Conservation (phyloP, 2,113 vertebrate genomes). For the Zeus faber region DNA sequence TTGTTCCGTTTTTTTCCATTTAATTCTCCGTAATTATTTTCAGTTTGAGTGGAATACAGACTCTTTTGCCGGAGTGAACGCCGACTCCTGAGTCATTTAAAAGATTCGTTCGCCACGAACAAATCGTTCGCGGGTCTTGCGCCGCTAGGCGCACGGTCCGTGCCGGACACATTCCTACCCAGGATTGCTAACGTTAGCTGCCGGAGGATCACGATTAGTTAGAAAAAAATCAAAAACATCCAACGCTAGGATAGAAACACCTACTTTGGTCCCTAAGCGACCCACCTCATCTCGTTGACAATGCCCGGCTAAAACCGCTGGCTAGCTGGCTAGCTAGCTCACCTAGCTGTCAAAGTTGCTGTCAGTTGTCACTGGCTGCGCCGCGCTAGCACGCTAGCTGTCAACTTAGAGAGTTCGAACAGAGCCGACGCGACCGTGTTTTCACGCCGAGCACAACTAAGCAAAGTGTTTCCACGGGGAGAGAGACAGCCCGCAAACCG, state of each 20-base stretch:
- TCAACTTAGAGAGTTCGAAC: conserved; percentile 66
- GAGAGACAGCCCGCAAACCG: conserved; percentile 42
- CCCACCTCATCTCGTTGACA: conserved; percentile 8
- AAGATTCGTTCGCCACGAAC: too few species aligned
- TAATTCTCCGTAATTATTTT: too few species aligned
- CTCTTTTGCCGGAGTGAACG: too few species aligned
- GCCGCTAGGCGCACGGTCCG: too few species aligned
- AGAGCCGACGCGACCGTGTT: conserved; percentile 23
- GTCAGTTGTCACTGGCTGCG: conserved; percentile 71
- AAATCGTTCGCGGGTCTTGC: too few species aligned
- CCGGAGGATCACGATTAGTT: conserved; percentile 33
- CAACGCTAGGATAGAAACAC: conserved; percentile 16
- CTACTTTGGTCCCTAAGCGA: conserved; percentile 7
- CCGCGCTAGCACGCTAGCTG: conserved; percentile 67
- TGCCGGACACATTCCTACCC: conserved; percentile 59
- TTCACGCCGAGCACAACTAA: conserved; percentile 43
- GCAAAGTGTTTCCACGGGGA: conserved; percentile 27
- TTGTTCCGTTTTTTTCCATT: too few species aligned
- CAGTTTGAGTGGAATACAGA: conserved; percentile 25
- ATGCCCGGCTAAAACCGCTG: conserved; percentile 58
- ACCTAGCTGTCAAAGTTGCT: conserved; percentile 76
- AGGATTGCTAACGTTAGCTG: conserved; percentile 60
- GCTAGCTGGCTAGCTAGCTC: conserved; percentile 58
- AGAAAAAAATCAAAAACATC: conserved; percentile 16
- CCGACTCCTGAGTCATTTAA: too few species aligned